These are phyloP conservation scores for Chrysochloris asiatica DNA, from an alignment of 2,113 vertebrate species.

Conservation along the genomic window DNA sequence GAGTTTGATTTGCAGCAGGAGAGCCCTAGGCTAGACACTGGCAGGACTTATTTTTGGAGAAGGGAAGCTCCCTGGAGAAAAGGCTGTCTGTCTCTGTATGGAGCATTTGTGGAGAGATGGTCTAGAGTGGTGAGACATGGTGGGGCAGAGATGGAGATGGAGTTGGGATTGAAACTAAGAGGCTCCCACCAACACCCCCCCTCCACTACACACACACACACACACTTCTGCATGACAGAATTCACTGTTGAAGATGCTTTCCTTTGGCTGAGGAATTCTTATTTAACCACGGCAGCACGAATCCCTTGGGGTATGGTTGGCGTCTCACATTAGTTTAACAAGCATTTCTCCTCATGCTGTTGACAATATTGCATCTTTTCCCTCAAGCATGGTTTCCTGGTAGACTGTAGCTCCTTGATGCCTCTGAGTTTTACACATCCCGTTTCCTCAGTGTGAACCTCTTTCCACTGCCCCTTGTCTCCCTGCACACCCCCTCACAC, in stretches of 20 bases:
- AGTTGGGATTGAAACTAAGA: not conserved
- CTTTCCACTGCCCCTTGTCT: not conserved
- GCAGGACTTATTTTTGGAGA: not conserved
- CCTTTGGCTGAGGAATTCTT: constrained; percentile 10
- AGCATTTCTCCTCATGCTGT: not conserved
- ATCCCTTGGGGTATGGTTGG: not conserved
- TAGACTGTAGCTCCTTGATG: not conserved
- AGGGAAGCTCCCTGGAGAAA: not conserved
- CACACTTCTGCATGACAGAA: not conserved
- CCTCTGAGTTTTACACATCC: not conserved
- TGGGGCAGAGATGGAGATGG: not conserved
- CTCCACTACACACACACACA: no score
- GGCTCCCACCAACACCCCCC: accelerated
- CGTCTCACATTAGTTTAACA: not conserved
- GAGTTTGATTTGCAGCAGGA: not conserved
- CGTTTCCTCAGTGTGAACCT: not conserved
- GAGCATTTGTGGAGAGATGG: not conserved
- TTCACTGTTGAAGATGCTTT: not conserved
- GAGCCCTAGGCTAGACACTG: not conserved
- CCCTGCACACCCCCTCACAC: accelerated
- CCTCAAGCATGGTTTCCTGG: not conserved
- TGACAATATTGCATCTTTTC: not conserved
- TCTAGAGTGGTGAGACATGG: not conserved
- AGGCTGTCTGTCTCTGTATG: not conserved
- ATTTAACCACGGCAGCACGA: not conserved